A percentile compares a stretch with the other conserved stretches of the same genome.
phyloP scores from a whole-genome alignment of 2,888 invertebrate species.

The Lagria hirta region DNA sequence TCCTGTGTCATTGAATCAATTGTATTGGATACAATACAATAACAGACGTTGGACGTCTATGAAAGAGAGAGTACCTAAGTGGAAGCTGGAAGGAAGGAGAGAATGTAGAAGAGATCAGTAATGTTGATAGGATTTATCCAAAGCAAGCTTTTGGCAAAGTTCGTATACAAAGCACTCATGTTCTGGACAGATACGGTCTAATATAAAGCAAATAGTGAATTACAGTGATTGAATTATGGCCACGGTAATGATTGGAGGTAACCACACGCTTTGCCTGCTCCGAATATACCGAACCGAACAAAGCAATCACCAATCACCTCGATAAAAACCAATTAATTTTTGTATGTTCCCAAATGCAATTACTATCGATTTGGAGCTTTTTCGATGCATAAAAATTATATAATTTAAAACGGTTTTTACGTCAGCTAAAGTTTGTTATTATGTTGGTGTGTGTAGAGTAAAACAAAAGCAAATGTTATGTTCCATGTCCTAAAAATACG shows the following conservation, averaged over 20 bases:
- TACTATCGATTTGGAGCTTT: slow-evolving; percentile 6
- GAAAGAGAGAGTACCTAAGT: no score
- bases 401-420: no score
- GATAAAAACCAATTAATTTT: slow-evolving; percentile 33
- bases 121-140: slow-evolving; percentile 21
- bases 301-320: slow-evolving; percentile 31
- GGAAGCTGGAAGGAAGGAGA: slow-evolving; percentile 18
- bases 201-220: slow-evolving; percentile 27
- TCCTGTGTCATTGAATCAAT: slow-evolving; percentile 28
- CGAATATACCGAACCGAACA: slow-evolving; percentile 22
- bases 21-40: slow-evolving; percentile 26
- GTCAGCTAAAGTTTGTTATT: no score
- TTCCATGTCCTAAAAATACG: no score
- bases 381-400: slow-evolving; percentile 8
- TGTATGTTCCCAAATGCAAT: slow-evolving; percentile 12
- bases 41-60: no score
- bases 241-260: slow-evolving; percentile 29
- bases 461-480: no score
- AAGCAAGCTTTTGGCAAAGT: slow-evolving; percentile 6
- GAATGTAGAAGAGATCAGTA: slow-evolving; percentile 13
- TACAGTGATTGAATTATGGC: slow-evolving; percentile 29
- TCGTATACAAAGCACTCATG: slow-evolving; percentile 18
- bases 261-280: slow-evolving; percentile 23
- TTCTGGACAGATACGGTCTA: slow-evolving; percentile 25
- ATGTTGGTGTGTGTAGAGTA: no score